Percentiles rank a stretch among this genome's conserved stretches.
phyloP scores from a whole-genome alignment of 2,797 vertebrate species.

The Galagoides demidoff region DNA sequence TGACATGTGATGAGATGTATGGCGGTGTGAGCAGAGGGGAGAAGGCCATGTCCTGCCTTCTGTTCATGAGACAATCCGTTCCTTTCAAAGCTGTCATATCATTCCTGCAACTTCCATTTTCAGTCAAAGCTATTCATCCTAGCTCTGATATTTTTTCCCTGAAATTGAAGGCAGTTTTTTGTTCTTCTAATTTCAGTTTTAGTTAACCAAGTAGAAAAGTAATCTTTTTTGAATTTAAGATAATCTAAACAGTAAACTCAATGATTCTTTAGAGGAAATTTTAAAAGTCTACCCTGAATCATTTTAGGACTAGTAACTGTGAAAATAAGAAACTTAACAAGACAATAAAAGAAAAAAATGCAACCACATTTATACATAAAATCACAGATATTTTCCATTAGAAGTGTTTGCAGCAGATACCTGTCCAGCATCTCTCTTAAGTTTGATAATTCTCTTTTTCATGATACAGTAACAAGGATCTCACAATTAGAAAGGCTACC shows the following conservation, averaged over 20 bases:
- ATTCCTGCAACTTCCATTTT: background rate
- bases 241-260: background rate
- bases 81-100: background rate
- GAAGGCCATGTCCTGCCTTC: background rate
- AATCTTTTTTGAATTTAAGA: background rate
- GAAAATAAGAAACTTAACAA: background rate
- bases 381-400: background rate
- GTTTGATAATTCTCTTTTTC: background rate
- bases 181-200: background rate
- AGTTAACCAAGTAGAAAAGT: background rate
- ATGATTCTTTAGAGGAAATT: background rate
- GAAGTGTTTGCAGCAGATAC: background rate
- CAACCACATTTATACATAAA: background rate
- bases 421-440: background rate
- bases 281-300: background rate
- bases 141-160: background rate
- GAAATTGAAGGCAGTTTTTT: background rate
- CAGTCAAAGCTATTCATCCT: background rate
- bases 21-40: background rate
- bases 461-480: background rate
- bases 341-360: background rate
- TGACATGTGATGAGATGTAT: accelerated
- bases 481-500: background rate
- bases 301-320: background rate
- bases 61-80: background rate